Evolutionary conservation across 2,797 vertebrate genomes (phyloP).

Genomic region (Oreochromis mossambicus): DNA sequence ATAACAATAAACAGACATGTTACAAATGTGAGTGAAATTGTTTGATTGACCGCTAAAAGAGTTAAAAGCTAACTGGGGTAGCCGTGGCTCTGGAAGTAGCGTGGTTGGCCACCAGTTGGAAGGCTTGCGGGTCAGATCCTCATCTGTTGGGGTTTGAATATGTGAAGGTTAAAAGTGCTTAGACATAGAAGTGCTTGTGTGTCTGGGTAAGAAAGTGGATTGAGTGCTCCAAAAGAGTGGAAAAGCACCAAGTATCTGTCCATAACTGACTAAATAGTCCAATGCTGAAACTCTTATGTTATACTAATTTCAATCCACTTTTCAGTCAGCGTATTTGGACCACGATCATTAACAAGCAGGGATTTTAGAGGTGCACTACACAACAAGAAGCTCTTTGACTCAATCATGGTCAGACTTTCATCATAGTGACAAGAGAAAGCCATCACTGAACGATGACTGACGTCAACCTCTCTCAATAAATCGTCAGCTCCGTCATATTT

Average conservation of each 20-base stretch:
- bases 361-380: not conserved
- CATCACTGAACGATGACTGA: constrained; percentile 5
- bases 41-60: not conserved
- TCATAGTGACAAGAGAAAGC: constrained; percentile 11
- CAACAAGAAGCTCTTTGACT: not conserved
- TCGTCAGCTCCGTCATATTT: constrained; percentile 4
- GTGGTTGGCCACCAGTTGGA: not conserved
- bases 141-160: not conserved
- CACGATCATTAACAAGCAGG: not conserved
- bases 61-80: not conserved
- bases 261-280: not conserved
- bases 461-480: constrained; percentile 14
- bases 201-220: too few species aligned
- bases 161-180: not conserved
- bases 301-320: not conserved
- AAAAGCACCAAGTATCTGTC: not conserved
- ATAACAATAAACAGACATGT: not conserved
- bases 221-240: not conserved
- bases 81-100: not conserved
- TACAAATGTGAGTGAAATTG: too few species aligned
- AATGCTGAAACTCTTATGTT: not conserved
- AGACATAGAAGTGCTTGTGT: too few species aligned
- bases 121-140: not conserved
- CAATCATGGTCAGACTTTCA: not conserved
- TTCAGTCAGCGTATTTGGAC: not conserved